phyloP scores from a whole-genome alignment of 2,888 invertebrate genomes.

The Meliscaeva auricollis region DNA sequence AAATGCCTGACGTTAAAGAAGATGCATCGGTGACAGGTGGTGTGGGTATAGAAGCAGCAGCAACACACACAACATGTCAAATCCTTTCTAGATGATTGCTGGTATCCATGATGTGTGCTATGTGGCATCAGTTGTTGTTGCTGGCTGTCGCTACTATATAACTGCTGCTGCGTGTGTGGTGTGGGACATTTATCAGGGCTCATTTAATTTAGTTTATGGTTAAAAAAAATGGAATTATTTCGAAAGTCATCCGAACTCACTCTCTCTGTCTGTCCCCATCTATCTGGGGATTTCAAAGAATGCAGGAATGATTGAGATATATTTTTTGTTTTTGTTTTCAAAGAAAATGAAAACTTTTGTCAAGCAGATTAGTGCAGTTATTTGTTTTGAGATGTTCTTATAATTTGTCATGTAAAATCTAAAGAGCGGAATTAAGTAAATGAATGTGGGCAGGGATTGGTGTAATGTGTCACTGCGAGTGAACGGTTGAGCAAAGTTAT shows the following conservation, averaged over 20 bases:
- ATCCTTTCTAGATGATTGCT: slow-evolving; percentile 74
- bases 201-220: slow-evolving; percentile 69
- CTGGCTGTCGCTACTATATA: not conserved
- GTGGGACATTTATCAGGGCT: slow-evolving; percentile 65
- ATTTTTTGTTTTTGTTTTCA: not conserved
- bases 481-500: too few species aligned
- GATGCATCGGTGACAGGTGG: slow-evolving; percentile 75
- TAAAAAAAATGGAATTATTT: slow-evolving; percentile 52
- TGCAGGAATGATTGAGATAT: slow-evolving; percentile 23
- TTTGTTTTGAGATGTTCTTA: slow-evolving; percentile 16
- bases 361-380: slow-evolving; percentile 13
- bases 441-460: too few species aligned
- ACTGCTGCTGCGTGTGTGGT: slow-evolving; percentile 52
- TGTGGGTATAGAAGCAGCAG: slow-evolving; percentile 49
- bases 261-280: not conserved
- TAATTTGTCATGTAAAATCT: slow-evolving; percentile 9
- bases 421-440: too few species aligned
- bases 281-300: slow-evolving; percentile 24
- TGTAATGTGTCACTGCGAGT: too few species aligned
- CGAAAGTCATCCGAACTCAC: not conserved
- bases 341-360: not conserved
- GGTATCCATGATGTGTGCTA: slow-evolving; percentile 53
- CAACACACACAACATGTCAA: slow-evolving; percentile 51
- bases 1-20: slow-evolving; percentile 72
- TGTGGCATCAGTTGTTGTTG: slow-evolving; percentile 9